A percentile compares a stretch with the other conserved stretches of the same genome.
Evolutionary conservation across 2,888 invertebrate genomes (phyloP).

Genomic region (Magallana nippona): DNA sequence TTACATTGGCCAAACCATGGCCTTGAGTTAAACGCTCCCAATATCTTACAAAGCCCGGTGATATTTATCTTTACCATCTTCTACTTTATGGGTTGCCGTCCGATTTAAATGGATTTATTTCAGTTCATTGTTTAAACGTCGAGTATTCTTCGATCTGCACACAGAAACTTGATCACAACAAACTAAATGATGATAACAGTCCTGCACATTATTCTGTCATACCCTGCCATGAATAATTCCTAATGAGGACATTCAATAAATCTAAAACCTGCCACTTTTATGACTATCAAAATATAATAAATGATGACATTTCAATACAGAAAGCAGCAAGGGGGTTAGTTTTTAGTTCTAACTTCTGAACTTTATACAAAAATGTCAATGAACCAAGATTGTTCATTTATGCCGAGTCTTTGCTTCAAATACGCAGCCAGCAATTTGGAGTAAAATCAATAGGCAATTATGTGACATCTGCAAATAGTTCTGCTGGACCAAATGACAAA

Average conservation of each 20-base stretch:
- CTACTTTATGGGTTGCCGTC: neutral
- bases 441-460: neutral
- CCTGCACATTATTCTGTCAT: neutral
- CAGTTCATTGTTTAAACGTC: constrained; percentile 16
- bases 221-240: neutral
- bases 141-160: neutral
- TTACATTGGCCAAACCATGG: constrained; percentile 16
- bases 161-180: constrained; percentile 1
- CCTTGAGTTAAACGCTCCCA: constrained; percentile 3
- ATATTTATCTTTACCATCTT: constrained; percentile 9
- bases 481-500: neutral
- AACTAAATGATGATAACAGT: constrained; percentile 10
- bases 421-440: neutral
- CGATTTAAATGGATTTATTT: constrained; percentile 8
- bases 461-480: constrained; percentile 17
- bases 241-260: neutral
- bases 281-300: neutral
- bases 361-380: neutral
- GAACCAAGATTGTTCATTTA: constrained; percentile 8
- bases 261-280: neutral
- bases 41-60: constrained; percentile 9
- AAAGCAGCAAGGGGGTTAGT: neutral
- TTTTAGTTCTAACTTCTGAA: neutral
- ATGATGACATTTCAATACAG: neutral
- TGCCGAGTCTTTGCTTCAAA: neutral